Evolutionary conservation across 2,888 invertebrate species (phyloP).

Genomic region (Podabrus alpinus): DNA sequence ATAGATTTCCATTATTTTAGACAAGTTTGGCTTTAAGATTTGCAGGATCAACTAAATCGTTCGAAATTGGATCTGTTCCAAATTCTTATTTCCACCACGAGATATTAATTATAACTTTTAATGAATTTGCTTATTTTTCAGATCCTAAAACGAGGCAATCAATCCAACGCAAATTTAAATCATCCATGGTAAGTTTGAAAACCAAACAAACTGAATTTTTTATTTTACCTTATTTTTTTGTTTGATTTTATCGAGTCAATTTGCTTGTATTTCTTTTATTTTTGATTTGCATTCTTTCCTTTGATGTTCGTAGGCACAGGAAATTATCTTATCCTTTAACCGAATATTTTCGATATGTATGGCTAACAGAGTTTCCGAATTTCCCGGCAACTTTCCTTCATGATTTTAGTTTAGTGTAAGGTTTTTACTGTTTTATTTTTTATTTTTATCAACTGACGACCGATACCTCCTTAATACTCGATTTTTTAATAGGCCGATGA

Average conservation of each 20-base stretch:
- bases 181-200: slow-evolving; percentile 85
- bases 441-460: slow-evolving; percentile 17
- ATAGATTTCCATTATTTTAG: no score
- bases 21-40: no score
- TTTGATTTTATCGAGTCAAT: background rate
- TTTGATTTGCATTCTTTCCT: slow-evolving; percentile 40
- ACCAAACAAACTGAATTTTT: background rate
- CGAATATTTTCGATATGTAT: slow-evolving; percentile 79
- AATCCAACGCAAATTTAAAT: slow-evolving; percentile 95
- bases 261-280: slow-evolving; percentile 27
- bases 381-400: slow-evolving; percentile 39
- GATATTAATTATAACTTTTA: no score
- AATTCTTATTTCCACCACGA: no score
- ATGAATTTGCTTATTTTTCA: slow-evolving; percentile 60
- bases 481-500: slow-evolving; percentile 83
- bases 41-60: no score
- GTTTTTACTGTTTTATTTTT: slow-evolving; percentile 38
- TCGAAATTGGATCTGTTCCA: no score
- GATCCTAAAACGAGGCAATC: slow-evolving; percentile 98
- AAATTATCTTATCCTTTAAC: slow-evolving; percentile 76
- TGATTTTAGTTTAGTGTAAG: slow-evolving; percentile 42
- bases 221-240: background rate
- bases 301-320: slow-evolving; percentile 71
- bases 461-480: no score
- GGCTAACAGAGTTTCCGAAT: slow-evolving; percentile 49